phyloP scores from a whole-genome alignment of 2,113 vertebrate species.

The Cheirogaleus medius region DNA sequence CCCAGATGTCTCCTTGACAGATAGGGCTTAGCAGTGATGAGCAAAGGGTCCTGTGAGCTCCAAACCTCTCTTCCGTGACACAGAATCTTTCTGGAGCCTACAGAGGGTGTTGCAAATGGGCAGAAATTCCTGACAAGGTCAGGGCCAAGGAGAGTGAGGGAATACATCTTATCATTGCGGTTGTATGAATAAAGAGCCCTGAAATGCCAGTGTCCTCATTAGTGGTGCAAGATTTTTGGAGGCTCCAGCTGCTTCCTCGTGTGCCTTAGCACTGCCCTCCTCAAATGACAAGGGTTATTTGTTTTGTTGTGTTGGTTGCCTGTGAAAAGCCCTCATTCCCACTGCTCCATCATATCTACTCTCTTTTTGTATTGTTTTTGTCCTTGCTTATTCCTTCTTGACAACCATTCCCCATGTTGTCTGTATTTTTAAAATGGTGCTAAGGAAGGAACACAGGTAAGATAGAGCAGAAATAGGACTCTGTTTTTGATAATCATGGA shows the following conservation, averaged over 20 bases:
- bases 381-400: not conserved
- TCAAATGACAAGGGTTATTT: not conserved
- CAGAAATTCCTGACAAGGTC: slow-evolving; percentile 72
- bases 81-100: slow-evolving; percentile 57
- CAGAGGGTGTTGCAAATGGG: not conserved
- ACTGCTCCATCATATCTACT: too few relatives aligned
- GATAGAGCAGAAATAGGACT: not conserved
- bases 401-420: not conserved
- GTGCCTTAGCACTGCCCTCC: not conserved
- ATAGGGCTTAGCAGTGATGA: slow-evolving; percentile 43
- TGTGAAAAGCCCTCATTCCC: not conserved
- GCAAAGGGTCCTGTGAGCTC: not conserved
- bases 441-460: not conserved
- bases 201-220: not conserved
- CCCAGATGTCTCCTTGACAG: slow-evolving; percentile 44
- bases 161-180: not conserved
- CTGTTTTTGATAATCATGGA: not conserved
- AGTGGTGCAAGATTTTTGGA: not conserved
- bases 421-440: not conserved
- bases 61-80: slow-evolving; percentile 59
- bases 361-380: not conserved
- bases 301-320: not conserved
- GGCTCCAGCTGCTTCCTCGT: not conserved
- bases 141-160: not conserved
- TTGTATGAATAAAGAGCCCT: slow-evolving; percentile 11